phyloP scores from a whole-genome alignment of 1,140 invertebrate genomes.

The Penaeus indicus region DNA sequence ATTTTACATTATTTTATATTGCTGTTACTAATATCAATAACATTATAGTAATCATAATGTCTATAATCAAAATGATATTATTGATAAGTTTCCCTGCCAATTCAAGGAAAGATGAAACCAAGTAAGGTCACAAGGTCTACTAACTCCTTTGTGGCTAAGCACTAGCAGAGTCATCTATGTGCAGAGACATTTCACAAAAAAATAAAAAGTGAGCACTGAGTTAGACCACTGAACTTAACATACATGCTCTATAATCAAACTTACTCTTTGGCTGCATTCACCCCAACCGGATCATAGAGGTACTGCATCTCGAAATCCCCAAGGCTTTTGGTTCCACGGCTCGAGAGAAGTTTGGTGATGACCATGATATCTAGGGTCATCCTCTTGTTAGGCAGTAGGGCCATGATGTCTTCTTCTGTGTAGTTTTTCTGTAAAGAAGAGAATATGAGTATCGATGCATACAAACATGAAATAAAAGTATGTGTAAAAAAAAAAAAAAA shows the following conservation, averaged over 20 bases:
- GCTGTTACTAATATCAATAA: no score
- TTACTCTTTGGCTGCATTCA: constrained; percentile 72
- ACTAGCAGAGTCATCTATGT: no score
- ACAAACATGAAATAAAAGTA: neutral
- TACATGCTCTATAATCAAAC: constrained; percentile 56
- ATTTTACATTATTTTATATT: no score
- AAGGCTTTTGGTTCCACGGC: constrained; percentile 71
- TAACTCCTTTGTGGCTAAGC: no score
- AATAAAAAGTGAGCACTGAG: neutral
- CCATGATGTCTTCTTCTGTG: constrained; percentile 70
- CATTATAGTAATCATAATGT: no score
- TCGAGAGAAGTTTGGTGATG: constrained; percentile 73
- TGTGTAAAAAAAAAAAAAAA: neutral
- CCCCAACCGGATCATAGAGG: constrained; percentile 71
- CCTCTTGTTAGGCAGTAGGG: constrained; percentile 70
- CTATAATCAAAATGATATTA: no score
- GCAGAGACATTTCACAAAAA: neutral
- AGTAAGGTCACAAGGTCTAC: no score
- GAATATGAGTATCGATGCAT: neutral
- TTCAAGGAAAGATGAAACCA: no score
- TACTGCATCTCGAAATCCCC: constrained; percentile 74
- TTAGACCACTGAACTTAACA: constrained; percentile 67
- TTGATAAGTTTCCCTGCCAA: no score
- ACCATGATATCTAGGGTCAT: constrained; percentile 73
- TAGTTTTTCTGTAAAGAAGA: constrained; percentile 66